Base-by-base conservation (phyloP, 2,888 invertebrate genomes). In the Phlogophora meticulosa region DNA sequence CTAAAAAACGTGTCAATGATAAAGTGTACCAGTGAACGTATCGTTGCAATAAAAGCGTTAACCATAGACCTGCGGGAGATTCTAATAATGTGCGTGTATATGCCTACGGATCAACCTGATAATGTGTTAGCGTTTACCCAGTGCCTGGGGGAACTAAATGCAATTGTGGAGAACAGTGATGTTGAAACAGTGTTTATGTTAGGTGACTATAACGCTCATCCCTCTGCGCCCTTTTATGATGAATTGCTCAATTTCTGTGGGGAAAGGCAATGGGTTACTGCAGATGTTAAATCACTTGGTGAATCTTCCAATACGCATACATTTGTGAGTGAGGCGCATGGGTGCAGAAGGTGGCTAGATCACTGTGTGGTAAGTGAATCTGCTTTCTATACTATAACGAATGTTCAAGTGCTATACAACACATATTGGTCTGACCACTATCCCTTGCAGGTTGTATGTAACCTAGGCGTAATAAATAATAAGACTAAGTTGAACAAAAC, bases 371-470 rank as follows among this genome's bases (percentile, higher is more conserved):
- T 42, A 17, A 42, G 42, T 42, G 9, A 17, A 42, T 17, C 17
- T 7, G 42, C 42, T 9, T 42, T n/a, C 3, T 9, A 42, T 42
- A 17, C 42, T 42, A 9, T 42, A 17, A 17, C n/a, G 17, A 17
- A 42, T 42, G 42, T 42, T 42, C 42, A 42, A 17, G 42, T 42
- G 7, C 42, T 42, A 1, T 42, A 42, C 9, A 17, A n/a, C 42
- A 42, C n/a, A 42, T 42, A 42, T 17, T 42, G 42, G 42, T 42
- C 42, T 17, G 42, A 42, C 42, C 42, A 17, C 9, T 42, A 42
- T 42, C 42, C 42, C 9, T 42, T 42, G n/a, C 42, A 42, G 42
- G 17, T 42, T 7, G n/a, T 9, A 42, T n/a, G n/a, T n/a, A n/a
- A n/a, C n/a, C n/a, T n/a, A n/a, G n/a, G n/a, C n/a, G n/a, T n/a